These are phyloP conservation scores for Drosophila biarmipes DNA, from an alignment of 1,140 invertebrate genomes.

Conservation along the genomic window DNA sequence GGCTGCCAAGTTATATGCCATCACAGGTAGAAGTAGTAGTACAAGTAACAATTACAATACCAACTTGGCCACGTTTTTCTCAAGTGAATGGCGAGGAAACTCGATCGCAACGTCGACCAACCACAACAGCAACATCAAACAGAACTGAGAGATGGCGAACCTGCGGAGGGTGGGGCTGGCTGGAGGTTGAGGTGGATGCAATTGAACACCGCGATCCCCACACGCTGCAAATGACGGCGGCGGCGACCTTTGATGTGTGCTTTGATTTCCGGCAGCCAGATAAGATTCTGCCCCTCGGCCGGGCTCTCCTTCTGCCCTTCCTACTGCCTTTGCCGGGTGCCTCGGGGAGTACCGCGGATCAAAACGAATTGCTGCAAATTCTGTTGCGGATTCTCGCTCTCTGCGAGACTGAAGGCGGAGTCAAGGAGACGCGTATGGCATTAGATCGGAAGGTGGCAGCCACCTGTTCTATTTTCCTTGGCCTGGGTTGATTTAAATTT, in stretches of 20 bases:
- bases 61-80: not conserved
- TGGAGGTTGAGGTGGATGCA: conserved; percentile 45
- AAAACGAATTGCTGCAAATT: conserved; percentile 70
- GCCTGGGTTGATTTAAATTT: no score
- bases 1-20: no score
- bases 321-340: conserved; percentile 2
- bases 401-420: not conserved
- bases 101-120: conserved; percentile 51
- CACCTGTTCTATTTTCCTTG: conserved; percentile 48
- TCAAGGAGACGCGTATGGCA: not conserved
- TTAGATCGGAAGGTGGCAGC: conserved; percentile 7
- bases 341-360: conserved; percentile 49
- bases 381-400: conserved; percentile 15
- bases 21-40: no score
- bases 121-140: conserved; percentile 50
- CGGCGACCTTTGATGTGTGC: conserved; percentile 77
- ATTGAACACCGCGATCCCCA: conserved; percentile 62
- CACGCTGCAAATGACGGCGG: conserved; percentile 47
- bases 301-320: not conserved
- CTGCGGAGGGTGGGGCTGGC: conserved; percentile 19
- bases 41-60: no score
- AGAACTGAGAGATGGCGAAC: conserved; percentile 10
- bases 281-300: conserved; percentile 63
- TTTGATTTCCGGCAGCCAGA: conserved; percentile 83
- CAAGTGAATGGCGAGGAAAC: conserved; percentile 34